Percentiles rank a stretch among this genome's conserved stretches.
These are phyloP conservation scores for Esperia sulphurella DNA, from an alignment of 2,888 invertebrate species.

Conservation along the genomic window DNA sequence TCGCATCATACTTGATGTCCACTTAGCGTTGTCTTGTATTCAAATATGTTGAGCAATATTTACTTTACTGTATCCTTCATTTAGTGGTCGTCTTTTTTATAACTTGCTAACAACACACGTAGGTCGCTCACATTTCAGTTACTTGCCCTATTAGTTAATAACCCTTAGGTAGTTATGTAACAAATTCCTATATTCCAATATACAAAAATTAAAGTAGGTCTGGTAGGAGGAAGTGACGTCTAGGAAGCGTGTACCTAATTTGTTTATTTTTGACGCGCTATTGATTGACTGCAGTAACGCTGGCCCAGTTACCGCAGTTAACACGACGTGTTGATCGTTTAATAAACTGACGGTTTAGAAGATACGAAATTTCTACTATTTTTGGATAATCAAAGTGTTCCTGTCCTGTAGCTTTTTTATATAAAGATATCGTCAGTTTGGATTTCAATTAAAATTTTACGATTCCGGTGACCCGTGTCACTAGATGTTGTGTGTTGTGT, in stretches of 20 bases:
- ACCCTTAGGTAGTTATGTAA: no score
- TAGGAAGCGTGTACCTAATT: conserved; percentile 22
- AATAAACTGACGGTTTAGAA: conserved; percentile 9
- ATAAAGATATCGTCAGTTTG: neutral
- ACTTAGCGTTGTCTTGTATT: neutral
- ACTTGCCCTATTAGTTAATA: no score
- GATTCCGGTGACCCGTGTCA: conserved; percentile 8
- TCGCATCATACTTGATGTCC: neutral
- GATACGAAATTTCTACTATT: neutral
- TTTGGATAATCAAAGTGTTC: neutral
- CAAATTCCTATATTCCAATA: neutral
- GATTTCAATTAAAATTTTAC: conserved; percentile 3
- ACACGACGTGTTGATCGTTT: conserved; percentile 55
- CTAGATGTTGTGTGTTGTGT: neutral
- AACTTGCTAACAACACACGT: neutral
- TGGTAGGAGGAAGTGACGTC: conserved; percentile 2
- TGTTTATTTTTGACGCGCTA: conserved; percentile 56
- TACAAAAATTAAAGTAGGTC: neutral
- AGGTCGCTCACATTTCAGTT: no score
- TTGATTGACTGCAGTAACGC: conserved; percentile 55
- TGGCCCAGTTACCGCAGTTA: conserved; percentile 48
- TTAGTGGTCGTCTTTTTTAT: neutral
- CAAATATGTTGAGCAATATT: no score
- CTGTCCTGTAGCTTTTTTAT: neutral
- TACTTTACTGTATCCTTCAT: neutral